Evolutionary conservation across 2,797 vertebrate species (phyloP), one percentile per base, ranked within the genome.

Genomic region (Meda fulgida): DNA sequence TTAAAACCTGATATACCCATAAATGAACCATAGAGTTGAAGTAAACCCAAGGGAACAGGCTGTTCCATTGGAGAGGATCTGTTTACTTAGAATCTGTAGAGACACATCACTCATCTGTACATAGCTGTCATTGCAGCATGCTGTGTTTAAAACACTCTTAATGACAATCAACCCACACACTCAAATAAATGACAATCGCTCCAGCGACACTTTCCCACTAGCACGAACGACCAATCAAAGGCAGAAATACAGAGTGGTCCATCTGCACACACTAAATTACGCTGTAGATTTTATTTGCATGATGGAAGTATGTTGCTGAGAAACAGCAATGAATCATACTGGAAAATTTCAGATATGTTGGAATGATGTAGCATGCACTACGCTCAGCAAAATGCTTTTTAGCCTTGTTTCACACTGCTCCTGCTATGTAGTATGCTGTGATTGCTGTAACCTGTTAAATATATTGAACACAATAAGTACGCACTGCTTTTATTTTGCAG

Each of bases 21-120:
- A 90, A 84, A 91, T 89, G 87, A 92, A 89, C 84, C 86, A 84
- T 88, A 67, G 78, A 65, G 81, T 79, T 65, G 87, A 78, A 81
- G 73, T 51, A 26, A 79, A 78, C 86, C 87, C 85, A 23, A 1
- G 85, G 88, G 87, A 89, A 79, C 75, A 86, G 86, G 67, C 72
- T 31, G 87, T 82, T 81, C 88, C 79, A 89, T 81, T 80, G 84
- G 75, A 89, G 80, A 84, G 85, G 86, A 91, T 79, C 86, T 80
- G 87, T 87, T 90, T 66, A 91, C 89, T 79, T 88, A 84, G 73
- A 84, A 85, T 76, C 29, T 43, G 70, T 55, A 58, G 72, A 86
- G 78, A 83, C 80, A 87, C 75, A 87, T 90, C 86, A 86, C 84
- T 92, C 89, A 84, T 87, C 77, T 80, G 83, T 87, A 84, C 84